Evolutionary conservation across 2,113 vertebrate genomes (phyloP), one percentile per base, ranked within the genome.

Genomic region (Solenodon paradoxus): DNA sequence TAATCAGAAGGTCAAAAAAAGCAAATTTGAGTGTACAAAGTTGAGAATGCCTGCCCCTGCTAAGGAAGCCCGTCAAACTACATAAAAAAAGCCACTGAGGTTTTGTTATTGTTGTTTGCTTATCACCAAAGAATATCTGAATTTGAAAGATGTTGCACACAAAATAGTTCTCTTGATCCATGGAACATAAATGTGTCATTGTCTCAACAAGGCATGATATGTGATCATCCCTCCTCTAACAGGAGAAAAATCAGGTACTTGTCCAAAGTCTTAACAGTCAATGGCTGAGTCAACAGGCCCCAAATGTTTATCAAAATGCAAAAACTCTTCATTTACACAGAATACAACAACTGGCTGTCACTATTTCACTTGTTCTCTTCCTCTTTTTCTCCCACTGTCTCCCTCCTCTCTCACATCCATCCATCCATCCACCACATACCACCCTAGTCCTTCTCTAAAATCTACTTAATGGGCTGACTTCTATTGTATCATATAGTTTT

Each of bases 181-280:
- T 93, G 42, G 42, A 95, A 94, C 55, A 75, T 94, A 96, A 96
- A 95, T 19, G 1, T 74, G 61, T 68, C 88, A 92, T 80, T 71
- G 2, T 90, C 42, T 96, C 88, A 90, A 71, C n/a, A 77, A 94
- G 51, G 32, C 51, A 57, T 94, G 55, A 95, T 89, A 35, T 47
- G 78, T 4, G 49, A 59, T 49, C 30, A 53, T 57, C n/a, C 30
- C 24, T 88, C 32, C 47, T 66, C 13, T 55, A 80, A 49, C 0
- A 42, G 15, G 19, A 94, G 85, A 96, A 59, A n/a, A 85, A 72
- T 82, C 63, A 74, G 42, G 79, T 64, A 92, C n/a, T 79, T 63
- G 7, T 51, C 57, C 84, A 80, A 86, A 92, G 49, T 83, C 6
- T 0, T 66, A 61, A 90, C 24, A 92, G 64, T 74, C 51, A 80